phyloP scores from a whole-genome alignment of 2,797 vertebrate genomes.

The Myotis pilosus region DNA sequence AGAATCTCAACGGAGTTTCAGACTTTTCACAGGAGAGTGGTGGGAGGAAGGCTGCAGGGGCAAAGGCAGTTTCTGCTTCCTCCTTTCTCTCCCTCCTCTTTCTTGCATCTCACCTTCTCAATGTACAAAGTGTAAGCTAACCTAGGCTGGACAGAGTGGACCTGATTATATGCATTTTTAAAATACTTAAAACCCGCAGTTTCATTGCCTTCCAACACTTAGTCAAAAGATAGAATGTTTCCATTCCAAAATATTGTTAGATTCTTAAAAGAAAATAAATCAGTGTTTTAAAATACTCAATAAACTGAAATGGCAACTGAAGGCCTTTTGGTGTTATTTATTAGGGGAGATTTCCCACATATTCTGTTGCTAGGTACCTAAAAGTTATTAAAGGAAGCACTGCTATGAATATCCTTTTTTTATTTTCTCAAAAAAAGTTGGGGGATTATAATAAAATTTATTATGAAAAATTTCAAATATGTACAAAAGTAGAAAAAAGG shows the following conservation, averaged over 20 bases:
- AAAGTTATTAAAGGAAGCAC: not conserved
- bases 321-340: not conserved
- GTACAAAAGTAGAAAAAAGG: not conserved
- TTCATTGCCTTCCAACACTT: not conserved
- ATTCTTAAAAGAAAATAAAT: slow-evolving; percentile 27
- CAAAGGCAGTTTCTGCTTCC: not conserved
- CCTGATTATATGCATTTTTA: not conserved
- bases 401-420: not conserved
- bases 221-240: slow-evolving; percentile 40
- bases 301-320: not conserved
- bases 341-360: not conserved
- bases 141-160: not conserved
- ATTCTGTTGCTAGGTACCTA: not conserved
- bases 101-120: not conserved
- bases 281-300: not conserved
- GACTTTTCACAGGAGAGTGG: not conserved
- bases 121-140: not conserved
- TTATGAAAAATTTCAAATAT: not conserved
- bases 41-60: not conserved
- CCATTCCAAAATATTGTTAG: not conserved
- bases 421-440: not conserved
- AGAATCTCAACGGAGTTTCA: not conserved
- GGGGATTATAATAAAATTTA: not conserved
- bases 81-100: not conserved
- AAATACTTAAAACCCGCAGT: not conserved